phyloP scores from a whole-genome alignment of 1,140 invertebrate species.

The Notospermus geniculatus region DNA sequence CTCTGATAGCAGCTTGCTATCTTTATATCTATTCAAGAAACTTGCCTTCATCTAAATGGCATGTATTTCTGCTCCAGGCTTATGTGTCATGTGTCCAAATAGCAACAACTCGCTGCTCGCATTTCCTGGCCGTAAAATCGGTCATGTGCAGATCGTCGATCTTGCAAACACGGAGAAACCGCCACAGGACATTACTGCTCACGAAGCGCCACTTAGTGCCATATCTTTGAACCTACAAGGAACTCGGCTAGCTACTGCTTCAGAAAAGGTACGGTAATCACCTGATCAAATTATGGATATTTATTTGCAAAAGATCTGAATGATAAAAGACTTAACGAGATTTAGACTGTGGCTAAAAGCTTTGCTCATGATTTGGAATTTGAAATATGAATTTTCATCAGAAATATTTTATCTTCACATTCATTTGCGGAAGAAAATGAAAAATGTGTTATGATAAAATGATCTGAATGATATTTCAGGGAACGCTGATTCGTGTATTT shows the following conservation, averaged over 20 bases:
- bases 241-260: conserved; percentile 88
- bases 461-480: conserved; percentile 60
- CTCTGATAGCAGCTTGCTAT: conserved; percentile 3
- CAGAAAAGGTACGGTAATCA: conserved; percentile 70
- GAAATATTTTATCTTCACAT: no score
- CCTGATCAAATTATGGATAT: not conserved
- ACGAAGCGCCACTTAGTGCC: conserved; percentile 88
- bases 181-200: conserved; percentile 81
- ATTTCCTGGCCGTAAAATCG: conserved; percentile 79
- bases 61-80: conserved; percentile 60
- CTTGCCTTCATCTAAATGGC: no score
- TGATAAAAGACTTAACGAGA: no score
- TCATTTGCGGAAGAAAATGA: no score
- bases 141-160: conserved; percentile 89
- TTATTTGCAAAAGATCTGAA: not conserved
- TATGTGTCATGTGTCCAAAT: conserved; percentile 96
- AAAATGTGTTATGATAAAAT: no score
- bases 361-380: no score
- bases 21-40: not conserved
- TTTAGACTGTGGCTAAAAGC: no score
- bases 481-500: conserved; percentile 94
- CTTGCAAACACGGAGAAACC: conserved; percentile 82
- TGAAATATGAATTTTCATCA: no score
- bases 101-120: conserved; percentile 93
- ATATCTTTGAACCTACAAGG: conserved; percentile 66